Percentiles rank a stretch among this genome's conserved stretches.
These are phyloP conservation scores for Struthio camelus DNA, from an alignment of 2,113 vertebrate genomes.

Conservation along the genomic window DNA sequence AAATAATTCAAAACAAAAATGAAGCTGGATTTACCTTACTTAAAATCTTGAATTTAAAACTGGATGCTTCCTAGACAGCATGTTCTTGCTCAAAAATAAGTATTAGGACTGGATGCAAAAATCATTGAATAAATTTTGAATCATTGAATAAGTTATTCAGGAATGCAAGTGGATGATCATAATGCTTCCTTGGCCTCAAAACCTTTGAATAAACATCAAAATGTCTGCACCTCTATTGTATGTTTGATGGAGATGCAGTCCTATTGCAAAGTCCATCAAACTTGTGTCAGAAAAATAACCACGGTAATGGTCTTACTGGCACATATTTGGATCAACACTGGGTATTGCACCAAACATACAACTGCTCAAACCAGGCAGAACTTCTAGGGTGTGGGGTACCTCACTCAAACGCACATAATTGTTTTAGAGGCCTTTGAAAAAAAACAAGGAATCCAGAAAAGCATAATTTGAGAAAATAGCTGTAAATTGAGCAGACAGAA, in stretches of 20 bases:
- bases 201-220: constrained; percentile 32
- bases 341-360: background rate
- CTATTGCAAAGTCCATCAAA: background rate
- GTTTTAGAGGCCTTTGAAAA: background rate
- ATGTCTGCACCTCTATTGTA: background rate
- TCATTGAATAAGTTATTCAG: background rate
- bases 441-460: background rate
- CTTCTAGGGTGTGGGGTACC: background rate
- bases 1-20: background rate
- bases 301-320: background rate
- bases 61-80: background rate
- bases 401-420: background rate
- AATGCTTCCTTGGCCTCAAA: constrained; percentile 35
- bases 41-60: background rate
- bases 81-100: background rate
- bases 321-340: background rate
- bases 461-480: constrained; percentile 5
- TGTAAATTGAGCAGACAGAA: constrained; percentile 33
- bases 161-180: background rate
- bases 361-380: background rate
- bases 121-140: background rate
- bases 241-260: constrained; percentile 8
- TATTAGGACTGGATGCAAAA: background rate
- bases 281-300: constrained; percentile 14
- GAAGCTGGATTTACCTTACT: background rate